Base-by-base conservation (phyloP, 2,888 invertebrate species). In the Eurytoma adleriae region DNA sequence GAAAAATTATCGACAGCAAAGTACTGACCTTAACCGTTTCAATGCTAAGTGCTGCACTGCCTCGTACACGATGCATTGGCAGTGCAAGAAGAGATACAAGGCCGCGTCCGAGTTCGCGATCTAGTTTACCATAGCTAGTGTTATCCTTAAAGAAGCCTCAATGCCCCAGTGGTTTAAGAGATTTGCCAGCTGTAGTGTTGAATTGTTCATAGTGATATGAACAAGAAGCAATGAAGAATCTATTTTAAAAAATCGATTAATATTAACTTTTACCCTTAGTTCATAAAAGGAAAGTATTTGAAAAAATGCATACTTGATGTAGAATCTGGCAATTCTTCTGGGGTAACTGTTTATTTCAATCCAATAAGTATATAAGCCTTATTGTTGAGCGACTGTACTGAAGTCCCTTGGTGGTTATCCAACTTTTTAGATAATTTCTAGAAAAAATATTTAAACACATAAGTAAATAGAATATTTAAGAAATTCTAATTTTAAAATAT, bases 131-230 rank as follows among this genome's bases (percentile, higher is more conserved):
- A 10, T 10, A 40, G 40, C 10, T 40, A 10, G 40, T 40, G 40
- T 40, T 40, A 40, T 24, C 24, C 24, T 24, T 2, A 24, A 24
- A 24, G 24, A 24, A 24, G 24, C 24, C 24, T 24, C 24, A 24
- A 2, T 24, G 24, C 24, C 24, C 2, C 24, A 24, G 24, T 24
- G 24, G 24, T 24, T 24, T 24, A 2, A 24, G 24, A 0, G 96
- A 96, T 85, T 94, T 94, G 61, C 92, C 91, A 56, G 94, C 0
- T 20, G 78, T 52, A 27, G 79, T 81, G 50, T 73, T 79, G n/a
- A 71, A 82, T 67, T 76, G 69, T 57, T 73, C 52, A 24, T 24
- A 14, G 59, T 13, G 3, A 13, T 27, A 62, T 80, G 70, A 1
- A 79, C 61, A 67, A 81, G 56, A 68, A 71, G 78, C 27, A 79